Conservation (phyloP, 2,113 vertebrate genomes). For the Albula goreensis region DNA sequence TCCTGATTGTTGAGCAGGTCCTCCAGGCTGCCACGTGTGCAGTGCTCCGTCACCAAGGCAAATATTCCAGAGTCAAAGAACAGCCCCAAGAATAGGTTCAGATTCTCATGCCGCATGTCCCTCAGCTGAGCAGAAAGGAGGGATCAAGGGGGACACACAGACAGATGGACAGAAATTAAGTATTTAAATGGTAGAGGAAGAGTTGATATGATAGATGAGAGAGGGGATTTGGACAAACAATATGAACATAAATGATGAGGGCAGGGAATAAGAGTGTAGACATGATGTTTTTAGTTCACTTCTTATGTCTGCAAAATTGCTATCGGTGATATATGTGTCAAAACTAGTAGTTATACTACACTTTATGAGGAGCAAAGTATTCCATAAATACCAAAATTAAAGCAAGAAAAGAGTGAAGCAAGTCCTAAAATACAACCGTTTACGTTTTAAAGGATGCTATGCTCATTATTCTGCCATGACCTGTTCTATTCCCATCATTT, state of each 20-base stretch:
- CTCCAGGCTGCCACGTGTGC: slow-evolving; percentile 83
- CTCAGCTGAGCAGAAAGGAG: slow-evolving; percentile 67
- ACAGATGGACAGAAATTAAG: background rate
- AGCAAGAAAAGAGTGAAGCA: too few relatives aligned
- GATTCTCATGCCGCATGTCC: slow-evolving; percentile 89
- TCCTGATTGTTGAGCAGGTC: slow-evolving; percentile 84
- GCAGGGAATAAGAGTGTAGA: too few relatives aligned
- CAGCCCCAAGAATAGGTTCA: slow-evolving; percentile 86
- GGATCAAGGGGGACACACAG: background rate
- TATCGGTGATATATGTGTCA: too few relatives aligned
- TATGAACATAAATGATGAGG: too few relatives aligned
- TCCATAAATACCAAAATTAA: too few relatives aligned
- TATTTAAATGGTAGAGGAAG: background rate
- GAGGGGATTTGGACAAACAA: too few relatives aligned
- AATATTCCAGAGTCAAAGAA: slow-evolving; percentile 80
- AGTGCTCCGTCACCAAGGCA: slow-evolving; percentile 86
- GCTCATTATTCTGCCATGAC: background rate
- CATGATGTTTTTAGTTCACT: too few relatives aligned
- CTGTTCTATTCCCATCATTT: background rate
- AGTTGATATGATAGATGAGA: background rate
- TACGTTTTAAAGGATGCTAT: background rate
- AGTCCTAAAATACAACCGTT: background rate
- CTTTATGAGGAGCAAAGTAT: too few relatives aligned
- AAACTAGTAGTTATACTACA: too few relatives aligned
- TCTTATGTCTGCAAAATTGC: too few relatives aligned